Percentiles rank a stretch among this genome's conserved stretches.
Conservation (phyloP, 2,113 vertebrate genomes). For the Corvus cornix region DNA sequence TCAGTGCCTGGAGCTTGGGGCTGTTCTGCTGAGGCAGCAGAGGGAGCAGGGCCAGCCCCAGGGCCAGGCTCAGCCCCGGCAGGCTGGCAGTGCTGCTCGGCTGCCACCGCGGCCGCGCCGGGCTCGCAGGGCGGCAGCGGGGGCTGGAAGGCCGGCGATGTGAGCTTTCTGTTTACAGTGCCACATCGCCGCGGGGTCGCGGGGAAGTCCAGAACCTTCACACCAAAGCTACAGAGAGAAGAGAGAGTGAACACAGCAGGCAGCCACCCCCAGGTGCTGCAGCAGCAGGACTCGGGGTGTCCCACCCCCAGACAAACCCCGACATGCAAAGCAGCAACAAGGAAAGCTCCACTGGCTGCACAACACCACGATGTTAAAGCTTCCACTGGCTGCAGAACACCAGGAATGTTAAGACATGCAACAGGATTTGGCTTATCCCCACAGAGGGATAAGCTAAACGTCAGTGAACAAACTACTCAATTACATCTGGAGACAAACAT, state of each 20-base stretch:
- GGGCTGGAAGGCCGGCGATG: slow-evolving; percentile 94
- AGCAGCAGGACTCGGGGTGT: background rate
- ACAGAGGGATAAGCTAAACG: background rate
- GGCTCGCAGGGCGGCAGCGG: slow-evolving; percentile 93
- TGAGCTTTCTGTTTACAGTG: slow-evolving; percentile 96
- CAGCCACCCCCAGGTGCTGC: slow-evolving; percentile 22
- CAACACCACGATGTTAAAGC: background rate
- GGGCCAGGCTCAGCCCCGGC: slow-evolving; percentile 77
- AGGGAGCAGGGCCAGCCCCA: slow-evolving; percentile 74
- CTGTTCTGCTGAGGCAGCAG: slow-evolving; percentile 81
- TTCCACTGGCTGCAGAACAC: background rate
- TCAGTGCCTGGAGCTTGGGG: slow-evolving; percentile 75
- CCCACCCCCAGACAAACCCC: background rate
- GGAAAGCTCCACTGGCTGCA: background rate
- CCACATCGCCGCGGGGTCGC: slow-evolving; percentile 86
- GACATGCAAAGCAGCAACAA: slow-evolving; percentile 52
- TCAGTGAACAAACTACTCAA: background rate
- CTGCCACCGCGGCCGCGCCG: slow-evolving; percentile 48
- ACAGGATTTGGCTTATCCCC: background rate
- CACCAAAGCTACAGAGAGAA: slow-evolving; percentile 89
- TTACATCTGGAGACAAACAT: background rate
- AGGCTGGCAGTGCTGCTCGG: slow-evolving; percentile 75
- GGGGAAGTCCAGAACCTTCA: slow-evolving; percentile 91
- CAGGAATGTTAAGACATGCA: slow-evolving; percentile 13
- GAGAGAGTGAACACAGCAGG: slow-evolving; percentile 76